Evolutionary conservation across 2,888 invertebrate genomes (phyloP).

Genomic region (Nasonia oneida): DNA sequence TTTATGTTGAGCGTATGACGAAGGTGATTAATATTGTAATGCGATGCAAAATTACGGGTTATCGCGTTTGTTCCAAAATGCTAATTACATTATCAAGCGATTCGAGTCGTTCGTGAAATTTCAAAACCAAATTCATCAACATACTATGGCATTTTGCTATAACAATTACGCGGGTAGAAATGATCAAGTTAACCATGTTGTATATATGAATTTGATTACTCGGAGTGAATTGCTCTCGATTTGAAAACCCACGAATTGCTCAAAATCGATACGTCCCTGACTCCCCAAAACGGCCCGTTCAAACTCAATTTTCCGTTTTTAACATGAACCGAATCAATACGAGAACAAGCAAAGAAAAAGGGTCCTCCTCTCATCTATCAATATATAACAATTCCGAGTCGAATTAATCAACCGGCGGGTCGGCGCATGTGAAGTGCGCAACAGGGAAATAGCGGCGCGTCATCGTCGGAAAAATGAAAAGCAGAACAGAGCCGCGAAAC

Average conservation of each 20-base stretch:
- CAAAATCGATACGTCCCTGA: too few species aligned
- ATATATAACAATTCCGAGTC: conserved; percentile 49
- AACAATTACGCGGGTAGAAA: neutral
- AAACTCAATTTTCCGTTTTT: conserved; percentile 26
- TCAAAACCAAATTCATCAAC: neutral
- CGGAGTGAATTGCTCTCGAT: too few species aligned
- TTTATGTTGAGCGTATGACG: too few species aligned
- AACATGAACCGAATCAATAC: neutral
- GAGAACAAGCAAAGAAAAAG: neutral
- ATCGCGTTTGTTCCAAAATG: neutral
- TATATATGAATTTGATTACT: too few species aligned
- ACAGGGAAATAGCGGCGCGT: conserved; percentile 35
- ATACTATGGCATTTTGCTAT: neutral
- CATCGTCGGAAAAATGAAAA: conserved; percentile 36
- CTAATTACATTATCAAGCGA: neutral
- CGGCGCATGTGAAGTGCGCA: neutral
- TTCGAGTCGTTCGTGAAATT: neutral
- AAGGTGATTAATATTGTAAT: too few species aligned
- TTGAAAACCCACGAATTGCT: too few species aligned
- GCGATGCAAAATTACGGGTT: too few species aligned
- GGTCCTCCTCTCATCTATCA: conserved; percentile 19
- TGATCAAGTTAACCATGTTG: neutral
- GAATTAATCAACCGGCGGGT: conserved; percentile 42
- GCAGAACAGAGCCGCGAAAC: conserved; percentile 19
- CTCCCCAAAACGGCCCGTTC: too few species aligned